Evolutionary conservation across 2,797 vertebrate genomes (phyloP).

Genomic region (Dryobates pubescens): DNA sequence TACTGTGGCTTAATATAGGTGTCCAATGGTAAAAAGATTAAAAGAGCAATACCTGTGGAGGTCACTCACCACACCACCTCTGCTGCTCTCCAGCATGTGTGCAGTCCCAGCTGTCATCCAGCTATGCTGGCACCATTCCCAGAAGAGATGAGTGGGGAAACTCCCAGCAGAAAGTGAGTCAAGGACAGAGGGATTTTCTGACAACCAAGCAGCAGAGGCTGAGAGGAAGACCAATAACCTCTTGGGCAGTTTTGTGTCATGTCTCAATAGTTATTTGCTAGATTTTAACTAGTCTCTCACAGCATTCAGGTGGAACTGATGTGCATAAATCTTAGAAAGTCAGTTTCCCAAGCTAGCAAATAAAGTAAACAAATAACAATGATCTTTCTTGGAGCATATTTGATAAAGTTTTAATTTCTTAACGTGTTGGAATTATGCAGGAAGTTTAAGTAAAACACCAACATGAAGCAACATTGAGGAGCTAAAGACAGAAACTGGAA

Average conservation of each 20-base stretch:
- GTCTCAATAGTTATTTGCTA: not conserved
- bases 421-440: not conserved
- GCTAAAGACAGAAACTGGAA: not conserved
- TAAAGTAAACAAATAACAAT: not conserved
- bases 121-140: not conserved
- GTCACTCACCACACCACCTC: not conserved
- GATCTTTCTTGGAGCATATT: not conserved
- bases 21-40: not conserved
- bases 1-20: not conserved
- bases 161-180: not conserved
- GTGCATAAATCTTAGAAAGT: not conserved
- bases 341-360: not conserved
- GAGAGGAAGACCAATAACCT: not conserved
- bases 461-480: not conserved
- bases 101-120: not conserved
- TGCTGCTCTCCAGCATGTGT: rapidly evolving
- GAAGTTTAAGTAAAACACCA: not conserved
- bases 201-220: not conserved
- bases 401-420: not conserved
- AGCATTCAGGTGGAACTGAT: not conserved
- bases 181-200: not conserved
- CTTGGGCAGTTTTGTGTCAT: not conserved
- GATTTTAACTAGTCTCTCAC: not conserved
- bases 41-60: not conserved
- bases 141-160: not conserved